These are phyloP conservation scores for Xestia ashworthii DNA, from an alignment of 2,888 invertebrate genomes.

Conservation along the genomic window DNA sequence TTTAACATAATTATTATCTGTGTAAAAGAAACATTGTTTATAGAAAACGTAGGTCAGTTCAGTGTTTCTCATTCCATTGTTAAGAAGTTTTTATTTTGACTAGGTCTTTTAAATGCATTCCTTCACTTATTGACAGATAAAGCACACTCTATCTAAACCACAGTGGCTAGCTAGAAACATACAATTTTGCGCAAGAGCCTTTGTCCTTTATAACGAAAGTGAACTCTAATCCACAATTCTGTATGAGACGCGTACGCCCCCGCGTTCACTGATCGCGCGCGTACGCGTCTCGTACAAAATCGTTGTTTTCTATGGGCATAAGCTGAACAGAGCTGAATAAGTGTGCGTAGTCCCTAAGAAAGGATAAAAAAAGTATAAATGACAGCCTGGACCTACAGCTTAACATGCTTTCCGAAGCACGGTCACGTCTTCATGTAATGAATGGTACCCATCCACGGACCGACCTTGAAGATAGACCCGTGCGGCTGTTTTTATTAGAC, in stretches of 20 bases:
- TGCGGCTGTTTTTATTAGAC: background rate
- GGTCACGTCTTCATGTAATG: too few relatives aligned
- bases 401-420: background rate
- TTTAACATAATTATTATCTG: background rate
- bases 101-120: background rate
- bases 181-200: background rate
- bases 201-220: background rate
- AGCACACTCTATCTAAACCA: background rate
- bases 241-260: too few relatives aligned
- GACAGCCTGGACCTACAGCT: background rate
- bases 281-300: too few relatives aligned
- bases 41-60: slow-evolving; percentile 18
- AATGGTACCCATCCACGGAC: background rate
- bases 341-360: too few relatives aligned
- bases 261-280: too few relatives aligned
- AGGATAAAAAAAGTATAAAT: background rate
- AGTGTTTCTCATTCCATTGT: background rate
- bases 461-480: background rate
- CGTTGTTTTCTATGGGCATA: too few relatives aligned
- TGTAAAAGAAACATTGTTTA: slow-evolving; percentile 3
- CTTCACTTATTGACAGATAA: background rate
- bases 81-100: slow-evolving; percentile 4
- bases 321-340: too few relatives aligned
- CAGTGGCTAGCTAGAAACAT: too few relatives aligned
- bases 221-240: background rate